Base-by-base conservation (phyloP, 2,113 vertebrate genomes). In the Rhinogobius similis region DNA sequence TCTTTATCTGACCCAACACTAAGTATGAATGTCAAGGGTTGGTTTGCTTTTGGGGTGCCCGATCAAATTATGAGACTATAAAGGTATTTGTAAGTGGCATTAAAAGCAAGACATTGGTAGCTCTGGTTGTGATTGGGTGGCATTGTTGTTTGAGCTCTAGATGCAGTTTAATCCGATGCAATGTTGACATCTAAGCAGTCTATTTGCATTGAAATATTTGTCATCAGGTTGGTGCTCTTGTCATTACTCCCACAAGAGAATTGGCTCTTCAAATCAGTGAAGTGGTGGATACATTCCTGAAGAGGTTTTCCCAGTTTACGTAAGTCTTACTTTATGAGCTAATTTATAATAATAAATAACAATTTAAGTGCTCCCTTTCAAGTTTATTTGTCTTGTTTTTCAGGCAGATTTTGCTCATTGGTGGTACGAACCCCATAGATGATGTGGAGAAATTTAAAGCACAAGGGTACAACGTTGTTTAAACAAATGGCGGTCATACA, bases 331-430 rank as follows among this genome's bases (percentile, higher is more conserved):
- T 23, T 26, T n/a, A 63, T 11, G 16, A 4, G 3, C 23, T 55
- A 1, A 21, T 24, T 53, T 52, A n/a, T 52, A 21, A 23, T 36
- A 3, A 5, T 36, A 36, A 5, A 50, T 8, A 13, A 10, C 11
- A 13, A 1, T 18, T 29, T 24, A 23, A 24, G 55, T 29, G 13
- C 13, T 27, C 4, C 27, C 12, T 55, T 6, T 24, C 6, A 10
- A 56, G 4, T 27, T 36, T 5, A 7, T 3, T 7, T 55, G 13
- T n/a, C 3, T 61, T 59, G 27, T 61, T 69, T 88, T 87, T 39
- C 26, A 99, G 98, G 70, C 96, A 96, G 91, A 97, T 97, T 83
- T 92, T 99, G 63, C 88, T 99, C 73, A 98, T 99, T 0, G 98
- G 98, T 36, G 98, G 98, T 53, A 93, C 88, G 67, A 99, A 98